phyloP scores from a whole-genome alignment of 2,113 vertebrate species.

The Halcyon malimbica region DNA sequence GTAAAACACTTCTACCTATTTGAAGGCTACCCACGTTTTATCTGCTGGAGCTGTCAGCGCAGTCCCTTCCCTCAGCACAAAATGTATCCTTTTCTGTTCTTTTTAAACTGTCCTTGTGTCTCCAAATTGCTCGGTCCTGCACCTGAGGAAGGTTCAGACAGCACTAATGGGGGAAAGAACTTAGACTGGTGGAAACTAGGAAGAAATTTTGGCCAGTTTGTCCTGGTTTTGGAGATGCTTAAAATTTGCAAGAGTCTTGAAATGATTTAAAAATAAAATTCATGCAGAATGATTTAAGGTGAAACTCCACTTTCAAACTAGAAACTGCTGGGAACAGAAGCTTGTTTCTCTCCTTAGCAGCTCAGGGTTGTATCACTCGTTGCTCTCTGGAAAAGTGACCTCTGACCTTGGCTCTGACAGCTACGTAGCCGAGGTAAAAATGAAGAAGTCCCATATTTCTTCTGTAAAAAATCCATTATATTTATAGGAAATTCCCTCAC shows the following conservation, averaged over 20 bases:
- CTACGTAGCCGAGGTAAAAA: not conserved
- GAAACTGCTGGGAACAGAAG: not conserved
- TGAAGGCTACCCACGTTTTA: not conserved
- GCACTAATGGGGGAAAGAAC: not conserved
- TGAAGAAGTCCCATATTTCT: not conserved
- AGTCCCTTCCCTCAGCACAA: not conserved
- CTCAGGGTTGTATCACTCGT: not conserved
- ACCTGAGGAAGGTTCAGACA: not conserved
- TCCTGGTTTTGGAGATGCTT: not conserved
- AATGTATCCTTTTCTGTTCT: not conserved
- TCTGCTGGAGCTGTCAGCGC: constrained; percentile 10
- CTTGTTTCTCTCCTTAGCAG: not conserved
- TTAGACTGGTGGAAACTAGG: not conserved
- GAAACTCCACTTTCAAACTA: not conserved
- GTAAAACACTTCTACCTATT: not conserved
- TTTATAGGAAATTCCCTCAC: not conserved
- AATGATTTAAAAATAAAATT: not conserved
- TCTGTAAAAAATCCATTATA: not conserved
- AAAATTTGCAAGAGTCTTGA: not conserved
- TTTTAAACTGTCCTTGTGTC: not conserved
- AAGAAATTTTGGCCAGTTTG: not conserved
- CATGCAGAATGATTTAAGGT: not conserved
- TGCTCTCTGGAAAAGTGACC: not conserved
- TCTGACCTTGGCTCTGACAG: not conserved
- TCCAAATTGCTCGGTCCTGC: not conserved